A percentile compares a stretch with the other conserved stretches of the same genome.
phyloP scores from a whole-genome alignment of 2,888 invertebrate genomes.

The Morinoia aosen region DNA sequence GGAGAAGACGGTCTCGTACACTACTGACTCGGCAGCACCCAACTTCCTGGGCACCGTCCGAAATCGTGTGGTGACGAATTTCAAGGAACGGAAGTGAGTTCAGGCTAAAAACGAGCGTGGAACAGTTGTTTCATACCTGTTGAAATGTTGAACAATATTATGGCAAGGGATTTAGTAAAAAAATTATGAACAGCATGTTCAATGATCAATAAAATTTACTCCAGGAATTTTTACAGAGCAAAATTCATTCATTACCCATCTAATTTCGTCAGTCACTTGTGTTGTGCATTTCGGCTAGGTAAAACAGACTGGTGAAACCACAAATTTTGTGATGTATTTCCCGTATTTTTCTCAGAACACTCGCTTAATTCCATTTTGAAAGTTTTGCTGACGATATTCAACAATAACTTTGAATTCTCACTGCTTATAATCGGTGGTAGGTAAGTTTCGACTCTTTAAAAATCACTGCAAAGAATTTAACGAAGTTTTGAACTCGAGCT shows the following conservation, averaged over 20 bases:
- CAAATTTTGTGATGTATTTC: neutral
- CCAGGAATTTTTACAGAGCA: too few species aligned
- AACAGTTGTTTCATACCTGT: neutral
- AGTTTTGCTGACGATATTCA: too few species aligned
- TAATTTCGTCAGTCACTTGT: neutral
- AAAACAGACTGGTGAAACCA: neutral
- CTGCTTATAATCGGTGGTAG: too few species aligned
- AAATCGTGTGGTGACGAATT: neutral
- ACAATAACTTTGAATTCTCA: too few species aligned
- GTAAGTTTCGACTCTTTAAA: too few species aligned
- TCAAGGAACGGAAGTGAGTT: neutral
- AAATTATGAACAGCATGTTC: neutral
- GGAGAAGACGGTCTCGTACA: constrained; percentile 2
- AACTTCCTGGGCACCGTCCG: neutral
- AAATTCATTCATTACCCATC: too few species aligned
- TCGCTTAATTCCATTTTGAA: too few species aligned
- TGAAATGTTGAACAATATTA: neutral
- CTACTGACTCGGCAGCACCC: neutral
- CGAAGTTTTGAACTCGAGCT: too few species aligned
- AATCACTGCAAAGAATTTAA: too few species aligned
- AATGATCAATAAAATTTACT: neutral
- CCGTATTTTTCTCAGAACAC: neutral
- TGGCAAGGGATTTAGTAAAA: neutral
- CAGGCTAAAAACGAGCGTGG: neutral
- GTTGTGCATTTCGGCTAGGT: neutral